Base-by-base conservation (phyloP, 2,113 vertebrate species). In the Suncus etruscus region DNA sequence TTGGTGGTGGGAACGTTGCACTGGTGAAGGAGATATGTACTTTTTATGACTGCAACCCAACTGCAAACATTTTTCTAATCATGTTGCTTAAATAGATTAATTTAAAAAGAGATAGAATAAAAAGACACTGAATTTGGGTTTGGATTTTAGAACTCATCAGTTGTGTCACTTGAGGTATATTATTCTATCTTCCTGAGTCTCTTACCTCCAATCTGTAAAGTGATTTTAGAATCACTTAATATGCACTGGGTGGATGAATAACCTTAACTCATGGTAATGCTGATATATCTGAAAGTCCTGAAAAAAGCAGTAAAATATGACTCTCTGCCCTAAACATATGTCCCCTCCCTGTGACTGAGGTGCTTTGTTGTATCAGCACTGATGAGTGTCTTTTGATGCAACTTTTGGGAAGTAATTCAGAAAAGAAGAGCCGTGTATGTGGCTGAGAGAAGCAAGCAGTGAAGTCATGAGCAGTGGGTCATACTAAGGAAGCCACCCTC, bases 381-480 rank as follows among this genome's bases (percentile, higher is more conserved):
- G 68, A 51, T 79, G 70, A 85, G 3, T 54, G 11, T 14, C 75
- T 95, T 68, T 76, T 84, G 20, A 73, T 58, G 75, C 27, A 76
- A 4, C 10, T 6, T 61, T 93, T 66, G 31, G 45, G 32, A 78
- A 32, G 73, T 77, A 83, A 84, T 16, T 87, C 54, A 66, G 45
- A 29, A 84, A 80, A 66, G 54, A 70, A 39, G 69, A 77, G 63
- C 4, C 45, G 25, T 25, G 27, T 15, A 63, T 51, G 54, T 84
- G 61, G 45, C 51, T 82, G 32, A 58, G n/a, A 87, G 61, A 25
- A 54, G 25, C n/a, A 79, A 32, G 50, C 27, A 51, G 65, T 50
- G 27, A 27, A 90, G 45, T 47, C 72, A 45, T 32, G 32, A 78
- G 73, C 45, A 91, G 18, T 61, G 48, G 94, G 86, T 90, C 86